These are phyloP conservation scores for Drosophila tsacasi DNA, from an alignment of 1,140 invertebrate genomes.

Conservation along the genomic window DNA sequence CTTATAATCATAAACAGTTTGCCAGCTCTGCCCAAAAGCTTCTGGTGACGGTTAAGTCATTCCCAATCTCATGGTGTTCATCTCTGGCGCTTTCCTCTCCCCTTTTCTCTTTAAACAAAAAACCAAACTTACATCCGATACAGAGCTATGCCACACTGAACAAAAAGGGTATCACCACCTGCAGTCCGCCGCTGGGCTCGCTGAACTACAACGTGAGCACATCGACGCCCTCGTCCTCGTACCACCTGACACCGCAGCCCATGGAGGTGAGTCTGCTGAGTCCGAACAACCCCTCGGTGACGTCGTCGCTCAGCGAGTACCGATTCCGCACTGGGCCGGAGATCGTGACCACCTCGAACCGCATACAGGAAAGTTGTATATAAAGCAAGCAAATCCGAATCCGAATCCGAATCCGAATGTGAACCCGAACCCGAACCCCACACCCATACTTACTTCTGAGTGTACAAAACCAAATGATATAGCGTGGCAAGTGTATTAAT, in stretches of 20 bases:
- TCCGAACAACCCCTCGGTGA: slow-evolving; percentile 86
- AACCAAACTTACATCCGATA: neutral
- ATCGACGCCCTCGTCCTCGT: slow-evolving; percentile 79
- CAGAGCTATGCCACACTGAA: slow-evolving; percentile 85
- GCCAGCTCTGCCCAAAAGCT: slow-evolving; percentile 14
- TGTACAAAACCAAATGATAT: slow-evolving; percentile 59
- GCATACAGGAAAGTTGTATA: slow-evolving; percentile 95
- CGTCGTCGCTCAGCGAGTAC: slow-evolving; percentile 87
- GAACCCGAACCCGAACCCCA: slow-evolving; percentile 17
- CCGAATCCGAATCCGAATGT: neutral
- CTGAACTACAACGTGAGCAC: slow-evolving; percentile 73
- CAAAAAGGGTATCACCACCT: slow-evolving; percentile 84
- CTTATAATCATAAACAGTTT: neutral
- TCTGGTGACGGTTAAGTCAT: slow-evolving; percentile 15
- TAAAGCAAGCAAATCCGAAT: slow-evolving; percentile 85
- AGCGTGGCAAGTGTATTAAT: slow-evolving; percentile 60
- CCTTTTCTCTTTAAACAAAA: slow-evolving; percentile 18
- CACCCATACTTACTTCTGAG: slow-evolving; percentile 60
- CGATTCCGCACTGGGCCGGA: slow-evolving; percentile 90
- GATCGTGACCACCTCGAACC: slow-evolving; percentile 92
- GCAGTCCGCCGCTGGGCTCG: slow-evolving; percentile 77
- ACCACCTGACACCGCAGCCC: slow-evolving; percentile 81
- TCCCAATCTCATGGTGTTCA: slow-evolving; percentile 36
- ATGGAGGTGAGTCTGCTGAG: slow-evolving; percentile 85
- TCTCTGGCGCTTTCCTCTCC: slow-evolving; percentile 3